Base-by-base conservation (phyloP, 2,797 vertebrate species). In the Falco biarmicus region DNA sequence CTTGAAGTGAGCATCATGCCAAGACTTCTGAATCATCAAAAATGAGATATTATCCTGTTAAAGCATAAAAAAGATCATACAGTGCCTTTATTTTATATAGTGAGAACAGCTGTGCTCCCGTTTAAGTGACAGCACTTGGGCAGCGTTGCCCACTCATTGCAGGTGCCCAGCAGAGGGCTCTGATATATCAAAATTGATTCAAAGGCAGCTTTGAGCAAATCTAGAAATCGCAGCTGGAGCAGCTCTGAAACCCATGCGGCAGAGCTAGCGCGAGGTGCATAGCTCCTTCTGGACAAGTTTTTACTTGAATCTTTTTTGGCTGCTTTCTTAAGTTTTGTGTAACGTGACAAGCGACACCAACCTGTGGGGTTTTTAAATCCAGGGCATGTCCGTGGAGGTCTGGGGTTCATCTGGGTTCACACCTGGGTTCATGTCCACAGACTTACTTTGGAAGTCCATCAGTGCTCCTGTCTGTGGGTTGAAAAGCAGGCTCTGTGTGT, bases 61-160 rank as follows among this genome's bases (percentile, higher is more conserved):
- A 54, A 68, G 31, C 12, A 17, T 10, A 5, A 26, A 32, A 57
- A 41, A 39, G 14, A 59, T 7, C 12, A 4, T 28, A 10, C 24
- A 20, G 10, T 6, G 18, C 15, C 59, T 74, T 29, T 53, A 47
- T 39, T 51, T 47, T 9, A 12, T 5, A 17, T 0, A 29, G 15
- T 1, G 20, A 50, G 41, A 43, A 24, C 9, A 37, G 9, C 31
- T 10, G 34, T 1, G 5, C 34, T 32, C 22, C 43, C 13, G 31
- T 15, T 32, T 4, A 37, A 11, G 17, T 2, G 2, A 16, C 2
- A 4, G 13, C 19, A 0, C 48, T 47, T n/a, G 15, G n/a, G 47
- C 2, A 37, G 24, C 60, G 3, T 24, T 24, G 41, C 21, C 31
- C 3, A 2, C 14, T 32, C 24, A 26, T 32, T 25, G 56, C 9